Conservation (phyloP, 1,140 invertebrate species). For the Caenorhabditis remanei region DNA sequence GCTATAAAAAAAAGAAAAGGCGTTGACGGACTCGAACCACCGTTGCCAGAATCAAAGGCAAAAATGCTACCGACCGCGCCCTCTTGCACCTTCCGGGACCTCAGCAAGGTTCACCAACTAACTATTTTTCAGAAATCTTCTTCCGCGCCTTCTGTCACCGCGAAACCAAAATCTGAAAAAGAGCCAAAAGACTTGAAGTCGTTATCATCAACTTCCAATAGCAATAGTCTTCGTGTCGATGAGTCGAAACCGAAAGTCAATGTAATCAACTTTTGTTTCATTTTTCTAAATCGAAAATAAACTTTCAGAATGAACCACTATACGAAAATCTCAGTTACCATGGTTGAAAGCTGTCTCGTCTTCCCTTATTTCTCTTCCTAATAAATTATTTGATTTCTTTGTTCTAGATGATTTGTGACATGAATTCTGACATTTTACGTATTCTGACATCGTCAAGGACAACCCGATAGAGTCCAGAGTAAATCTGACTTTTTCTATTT, state of each 20-base stretch:
- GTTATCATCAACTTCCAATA: background rate
- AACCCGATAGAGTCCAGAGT: too few relatives aligned
- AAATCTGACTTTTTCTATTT: too few relatives aligned
- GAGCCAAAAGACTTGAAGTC: background rate
- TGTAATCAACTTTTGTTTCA: background rate
- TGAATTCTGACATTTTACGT: too few relatives aligned
- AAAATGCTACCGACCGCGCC: too few relatives aligned
- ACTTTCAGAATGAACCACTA: constrained; percentile 14
- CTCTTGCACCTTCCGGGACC: too few relatives aligned
- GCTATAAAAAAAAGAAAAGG: background rate
- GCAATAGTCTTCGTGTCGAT: background rate
- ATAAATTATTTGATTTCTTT: too few relatives aligned
- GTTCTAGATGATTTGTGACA: too few relatives aligned
- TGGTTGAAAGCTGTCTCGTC: background rate
- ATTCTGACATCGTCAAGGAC: too few relatives aligned
- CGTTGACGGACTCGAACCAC: too few relatives aligned
- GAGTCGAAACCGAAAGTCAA: background rate
- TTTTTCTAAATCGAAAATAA: background rate
- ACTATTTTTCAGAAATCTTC: constrained; percentile 15
- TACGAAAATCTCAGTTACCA: constrained; percentile 38
- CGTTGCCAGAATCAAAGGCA: too few relatives aligned
- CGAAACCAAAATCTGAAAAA: constrained; percentile 25
- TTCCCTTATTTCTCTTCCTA: too few relatives aligned
- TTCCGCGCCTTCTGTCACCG: background rate
- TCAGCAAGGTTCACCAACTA: background rate